phyloP scores from a whole-genome alignment of 2,888 invertebrate species.

The Pyrrhosoma nymphula region DNA sequence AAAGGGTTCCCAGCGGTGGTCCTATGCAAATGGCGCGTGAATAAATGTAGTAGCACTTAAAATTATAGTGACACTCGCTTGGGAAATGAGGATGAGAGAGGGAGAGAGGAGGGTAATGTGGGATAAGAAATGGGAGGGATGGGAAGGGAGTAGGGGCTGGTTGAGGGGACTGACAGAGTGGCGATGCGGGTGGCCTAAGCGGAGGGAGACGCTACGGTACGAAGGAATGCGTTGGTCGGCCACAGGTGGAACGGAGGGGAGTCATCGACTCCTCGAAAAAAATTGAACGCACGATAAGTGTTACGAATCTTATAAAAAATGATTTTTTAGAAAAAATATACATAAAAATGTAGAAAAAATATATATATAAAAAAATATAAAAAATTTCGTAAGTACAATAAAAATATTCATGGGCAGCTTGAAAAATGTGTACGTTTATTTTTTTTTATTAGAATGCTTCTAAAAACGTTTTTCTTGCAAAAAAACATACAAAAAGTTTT shows the following conservation, averaged over 20 bases:
- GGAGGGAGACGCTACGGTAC: no score
- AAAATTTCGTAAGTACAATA: no score
- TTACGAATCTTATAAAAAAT: no score
- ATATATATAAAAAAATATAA: no score
- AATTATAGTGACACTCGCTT: neutral
- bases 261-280: neutral
- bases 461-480: no score
- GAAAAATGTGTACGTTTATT: no score
- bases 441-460: no score
- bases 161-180: neutral
- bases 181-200: conserved; percentile 2
- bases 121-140: neutral
- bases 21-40: neutral
- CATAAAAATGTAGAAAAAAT: no score
- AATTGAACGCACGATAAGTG: neutral
- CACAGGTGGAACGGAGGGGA: neutral
- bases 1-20: neutral
- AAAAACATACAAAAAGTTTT: no score
- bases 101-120: neutral
- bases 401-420: no score
- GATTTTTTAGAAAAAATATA: no score
- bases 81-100: neutral
- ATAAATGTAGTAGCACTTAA: neutral
- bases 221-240: neutral
- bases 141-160: neutral